Evolutionary conservation across 2,888 invertebrate species (phyloP), one percentile per base, ranked within the genome.

Genomic region (Tetheella fluctuosa): DNA sequence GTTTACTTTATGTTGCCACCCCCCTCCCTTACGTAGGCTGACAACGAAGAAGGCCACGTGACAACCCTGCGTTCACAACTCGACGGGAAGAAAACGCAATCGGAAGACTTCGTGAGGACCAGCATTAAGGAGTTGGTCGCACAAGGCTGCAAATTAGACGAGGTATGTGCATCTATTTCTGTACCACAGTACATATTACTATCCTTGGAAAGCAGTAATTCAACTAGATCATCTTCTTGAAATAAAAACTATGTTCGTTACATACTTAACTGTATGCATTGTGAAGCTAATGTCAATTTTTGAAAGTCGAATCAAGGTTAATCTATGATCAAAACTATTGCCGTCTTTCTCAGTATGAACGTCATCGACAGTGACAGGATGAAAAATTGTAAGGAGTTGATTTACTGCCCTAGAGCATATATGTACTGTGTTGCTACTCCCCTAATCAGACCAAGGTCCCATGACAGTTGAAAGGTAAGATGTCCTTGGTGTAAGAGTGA

Each of bases 1-100:
- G 74, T 71, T 64, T 60, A 58, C 70, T 64, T 61, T 64, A 52
- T 62, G 63, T 68, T 84, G 83, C 83, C 71, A 70, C 67, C 72
- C 69, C 72, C 64, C 76, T 69, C 73, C 69, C 72, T 64, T 74
- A 68, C 73, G 62, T 94, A 96, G 96, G 95, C 95, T 88, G 95
- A 95, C 89, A 94, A 94, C 82, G 95, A 95, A 86, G 95, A 94
- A 87, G 91, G 91, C 71, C 94, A 94, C 83, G 94, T 95, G 83
- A 90, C 93, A 69, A 94, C 93, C 58, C 89, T 95, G 77, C 91
- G 93, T 74, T 83, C 88, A 52, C 93, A 93, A 76, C 86, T 95
- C 69, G 93, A 91, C 69, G 91, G 88, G 68, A 94, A 94, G 86
- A 86, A 86, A 75, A 84, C 88, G 39, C 92, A 94, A 77, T 85